Percentiles rank a stretch among this genome's conserved stretches.
These are phyloP conservation scores for Ardeotis arabs DNA, from an alignment of 2,113 vertebrate species.

Conservation along the genomic window DNA sequence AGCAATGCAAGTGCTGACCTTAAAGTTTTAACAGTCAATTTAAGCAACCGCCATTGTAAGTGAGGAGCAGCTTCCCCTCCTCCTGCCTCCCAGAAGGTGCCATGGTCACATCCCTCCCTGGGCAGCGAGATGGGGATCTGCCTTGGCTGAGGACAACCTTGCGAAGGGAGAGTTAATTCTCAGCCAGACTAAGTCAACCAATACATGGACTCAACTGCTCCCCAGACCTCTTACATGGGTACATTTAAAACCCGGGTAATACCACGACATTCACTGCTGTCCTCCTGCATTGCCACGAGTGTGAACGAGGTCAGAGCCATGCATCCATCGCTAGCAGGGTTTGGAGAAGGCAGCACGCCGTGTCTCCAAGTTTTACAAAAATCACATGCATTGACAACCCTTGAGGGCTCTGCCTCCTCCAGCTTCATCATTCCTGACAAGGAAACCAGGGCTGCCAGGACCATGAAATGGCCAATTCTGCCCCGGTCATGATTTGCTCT, in stretches of 20 bases:
- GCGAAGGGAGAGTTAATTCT: neutral
- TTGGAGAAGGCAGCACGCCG: neutral
- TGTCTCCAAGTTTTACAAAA: neutral
- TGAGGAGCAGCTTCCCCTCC: neutral
- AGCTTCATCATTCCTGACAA: neutral
- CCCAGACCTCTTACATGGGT: neutral
- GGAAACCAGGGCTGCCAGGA: neutral
- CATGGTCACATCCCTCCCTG: neutral
- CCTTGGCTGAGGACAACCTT: neutral
- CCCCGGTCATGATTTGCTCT: neutral
- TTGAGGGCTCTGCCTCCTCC: neutral
- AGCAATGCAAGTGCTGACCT: neutral
- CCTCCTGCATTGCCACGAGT: neutral
- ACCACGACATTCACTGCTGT: neutral
- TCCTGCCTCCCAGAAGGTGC: neutral
- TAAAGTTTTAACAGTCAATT: neutral
- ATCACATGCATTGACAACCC: fast-evolving
- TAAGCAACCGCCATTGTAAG: neutral
- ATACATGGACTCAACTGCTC: neutral
- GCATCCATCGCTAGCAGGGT: fast-evolving
- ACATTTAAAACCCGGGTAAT: neutral
- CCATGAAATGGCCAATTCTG: neutral
- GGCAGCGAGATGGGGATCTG: neutral
- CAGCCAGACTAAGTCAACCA: neutral
- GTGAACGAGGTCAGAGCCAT: neutral